phyloP scores from a whole-genome alignment of 2,888 invertebrate genomes.

The Cylloceria caligata region DNA sequence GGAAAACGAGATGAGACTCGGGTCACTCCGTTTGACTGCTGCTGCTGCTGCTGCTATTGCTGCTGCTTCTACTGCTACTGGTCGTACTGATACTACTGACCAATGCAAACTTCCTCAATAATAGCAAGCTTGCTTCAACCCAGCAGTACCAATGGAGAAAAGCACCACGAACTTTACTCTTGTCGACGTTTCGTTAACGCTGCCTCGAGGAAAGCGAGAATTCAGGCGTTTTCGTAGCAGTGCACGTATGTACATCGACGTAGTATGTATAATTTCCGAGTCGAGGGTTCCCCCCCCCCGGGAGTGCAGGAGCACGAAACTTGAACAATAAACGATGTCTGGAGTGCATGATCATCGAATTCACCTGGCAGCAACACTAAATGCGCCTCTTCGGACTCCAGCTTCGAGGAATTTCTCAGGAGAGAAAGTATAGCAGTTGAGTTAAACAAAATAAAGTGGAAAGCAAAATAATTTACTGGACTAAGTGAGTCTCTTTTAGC shows the following conservation, averaged over 20 bases:
- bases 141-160: constrained; percentile 2
- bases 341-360: constrained; percentile 40
- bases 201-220: constrained; percentile 26
- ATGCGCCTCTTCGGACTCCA: not conserved
- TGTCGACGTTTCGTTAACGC: constrained; percentile 43
- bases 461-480: too few species aligned
- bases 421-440: too few species aligned
- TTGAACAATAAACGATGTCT: constrained; percentile 47
- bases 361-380: not conserved
- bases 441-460: too few species aligned
- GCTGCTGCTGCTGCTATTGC: not conserved
- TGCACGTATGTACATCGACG: not conserved
- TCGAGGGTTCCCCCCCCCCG: not conserved
- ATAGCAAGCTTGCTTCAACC: not conserved
- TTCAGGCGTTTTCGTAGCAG: constrained; percentile 1
- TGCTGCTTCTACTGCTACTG: not conserved
- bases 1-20: not conserved
- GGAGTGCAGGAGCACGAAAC: constrained; percentile 31
- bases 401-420: not conserved
- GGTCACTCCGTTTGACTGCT: constrained; percentile 11
- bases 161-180: constrained; percentile 36
- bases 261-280: constrained; percentile 11
- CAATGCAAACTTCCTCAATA: constrained; percentile 47
- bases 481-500: too few species aligned
- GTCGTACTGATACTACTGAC: not conserved